Evolutionary conservation across 2,797 vertebrate species (phyloP), one percentile per base, ranked within the genome.

Genomic region (Neomorphus geoffroyi): DNA sequence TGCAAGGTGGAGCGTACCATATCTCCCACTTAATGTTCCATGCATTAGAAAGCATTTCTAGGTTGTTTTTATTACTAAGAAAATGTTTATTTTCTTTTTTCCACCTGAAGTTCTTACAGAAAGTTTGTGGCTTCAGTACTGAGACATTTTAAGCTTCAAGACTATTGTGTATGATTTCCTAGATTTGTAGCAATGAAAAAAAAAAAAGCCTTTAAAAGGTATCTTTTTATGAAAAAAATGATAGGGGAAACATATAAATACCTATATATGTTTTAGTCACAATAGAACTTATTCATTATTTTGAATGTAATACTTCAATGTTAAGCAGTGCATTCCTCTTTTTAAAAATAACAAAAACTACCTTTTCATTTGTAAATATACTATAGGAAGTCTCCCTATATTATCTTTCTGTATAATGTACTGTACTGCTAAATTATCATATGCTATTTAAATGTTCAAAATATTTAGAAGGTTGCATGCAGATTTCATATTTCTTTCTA

Each of bases 391-490:
- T 93, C 96, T 98, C 97, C 94, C 92, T 98, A 91, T 97, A 94
- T 97, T 96, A 97, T 97, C 98, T 98, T 96, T 79, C 98, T 96
- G 97, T 98, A 96, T 98, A 97, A 97, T 97, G 93, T 98, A 96
- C 98, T 97, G 97, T 98, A 98, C 98, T 96, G 97, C 97, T 98
- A 98, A 98, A 98, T 98, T 98, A 97, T 98, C 98, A 96, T 97
- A 98, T 97, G 97, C 98, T 98, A 98, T 98, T 98, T 98, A 98
- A 98, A 98, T 98, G 95, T 98, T 98, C 92, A 95, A 95, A 96
- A 92, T 96, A 97, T 95, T 95, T 98, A 98, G 98, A 62, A 95
- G 85, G 65, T 95, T 98, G 98, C 98, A 98, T 98, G 98, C 97
- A 96, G 89, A 95, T 97, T 98, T 98, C 98, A 75, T 98, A 98